Conservation (phyloP, 2,113 vertebrate species). For the Ranitomeya variabilis region DNA sequence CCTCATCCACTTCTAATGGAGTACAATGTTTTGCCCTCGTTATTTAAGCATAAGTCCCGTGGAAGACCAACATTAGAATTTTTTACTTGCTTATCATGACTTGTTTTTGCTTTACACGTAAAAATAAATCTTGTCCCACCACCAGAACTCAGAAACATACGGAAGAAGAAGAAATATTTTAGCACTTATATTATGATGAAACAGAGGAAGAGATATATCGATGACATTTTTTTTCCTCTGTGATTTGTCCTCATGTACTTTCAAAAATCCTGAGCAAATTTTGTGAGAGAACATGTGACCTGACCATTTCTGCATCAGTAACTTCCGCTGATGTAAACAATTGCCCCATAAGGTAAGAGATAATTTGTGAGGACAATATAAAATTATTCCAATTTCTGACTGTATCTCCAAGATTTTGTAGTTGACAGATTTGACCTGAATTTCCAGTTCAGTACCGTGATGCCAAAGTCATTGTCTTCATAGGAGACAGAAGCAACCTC, state of each 20-base stretch:
- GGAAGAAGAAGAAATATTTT: conserved; percentile 23
- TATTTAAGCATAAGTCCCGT: not conserved
- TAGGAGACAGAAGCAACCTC: conserved; percentile 18
- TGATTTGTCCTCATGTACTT: conserved; percentile 23
- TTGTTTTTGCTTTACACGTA: conserved; percentile 17
- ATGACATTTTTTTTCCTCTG: not conserved
- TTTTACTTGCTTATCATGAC: not conserved
- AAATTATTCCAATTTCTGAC: not conserved
- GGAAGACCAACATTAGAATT: conserved; percentile 33
- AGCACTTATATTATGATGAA: conserved; percentile 20
- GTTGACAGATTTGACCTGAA: not conserved
- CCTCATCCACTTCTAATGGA: conserved; percentile 1
- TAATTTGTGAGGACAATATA: not conserved
- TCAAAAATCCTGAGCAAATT: conserved; percentile 34
- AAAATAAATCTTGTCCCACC: not conserved
- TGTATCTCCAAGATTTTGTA: not conserved
- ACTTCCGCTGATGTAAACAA: conserved; percentile 38
- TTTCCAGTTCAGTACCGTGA: not conserved
- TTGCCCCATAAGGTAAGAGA: not conserved
- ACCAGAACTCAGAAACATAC: conserved; percentile 9
- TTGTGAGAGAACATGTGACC: conserved; percentile 17
- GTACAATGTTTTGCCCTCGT: conserved; percentile 8
- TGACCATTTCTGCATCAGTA: conserved; percentile 11
- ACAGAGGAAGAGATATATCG: conserved; percentile 25
- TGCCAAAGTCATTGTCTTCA: conserved; percentile 8